A percentile compares a stretch with the other conserved stretches of the same genome.
Conservation (phyloP, 2,797 vertebrate genomes). For the Danionella dracula region DNA sequence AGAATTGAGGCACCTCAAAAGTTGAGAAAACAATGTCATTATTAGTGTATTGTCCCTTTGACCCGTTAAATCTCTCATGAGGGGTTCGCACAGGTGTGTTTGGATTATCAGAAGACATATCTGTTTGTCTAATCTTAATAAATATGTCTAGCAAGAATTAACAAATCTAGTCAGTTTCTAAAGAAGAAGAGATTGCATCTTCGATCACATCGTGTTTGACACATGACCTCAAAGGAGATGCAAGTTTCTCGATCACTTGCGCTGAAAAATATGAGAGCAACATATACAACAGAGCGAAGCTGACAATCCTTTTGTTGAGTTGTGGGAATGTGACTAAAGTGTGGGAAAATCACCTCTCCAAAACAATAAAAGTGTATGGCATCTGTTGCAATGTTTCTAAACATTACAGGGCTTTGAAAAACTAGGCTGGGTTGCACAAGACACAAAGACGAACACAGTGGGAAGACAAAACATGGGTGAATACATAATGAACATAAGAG, state of each 20-base stretch:
- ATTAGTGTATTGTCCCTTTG: not conserved
- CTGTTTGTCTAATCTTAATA: too few species aligned
- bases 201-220: not conserved
- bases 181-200: not conserved
- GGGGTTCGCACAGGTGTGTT: not conserved
- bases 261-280: not conserved
- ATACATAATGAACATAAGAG: not conserved
- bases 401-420: slow-evolving; percentile 34
- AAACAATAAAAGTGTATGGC: slow-evolving; percentile 30
- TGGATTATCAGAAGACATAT: not conserved
- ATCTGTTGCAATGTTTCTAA: slow-evolving; percentile 16
- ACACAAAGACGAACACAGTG: slow-evolving; percentile 32
- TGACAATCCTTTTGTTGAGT: not conserved
- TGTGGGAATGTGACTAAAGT: not conserved
- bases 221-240: not conserved
- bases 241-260: not conserved
- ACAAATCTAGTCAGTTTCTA: not conserved
- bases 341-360: slow-evolving; percentile 37
- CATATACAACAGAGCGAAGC: not conserved
- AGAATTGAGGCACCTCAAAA: slow-evolving; percentile 33
- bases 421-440: slow-evolving; percentile 12
- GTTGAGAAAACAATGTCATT: not conserved
- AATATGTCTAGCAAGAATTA: too few species aligned
- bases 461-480: slow-evolving; percentile 11
- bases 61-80: not conserved